Conservation (phyloP, 1,140 invertebrate species). For the Pseudomyrmex pallidus region DNA sequence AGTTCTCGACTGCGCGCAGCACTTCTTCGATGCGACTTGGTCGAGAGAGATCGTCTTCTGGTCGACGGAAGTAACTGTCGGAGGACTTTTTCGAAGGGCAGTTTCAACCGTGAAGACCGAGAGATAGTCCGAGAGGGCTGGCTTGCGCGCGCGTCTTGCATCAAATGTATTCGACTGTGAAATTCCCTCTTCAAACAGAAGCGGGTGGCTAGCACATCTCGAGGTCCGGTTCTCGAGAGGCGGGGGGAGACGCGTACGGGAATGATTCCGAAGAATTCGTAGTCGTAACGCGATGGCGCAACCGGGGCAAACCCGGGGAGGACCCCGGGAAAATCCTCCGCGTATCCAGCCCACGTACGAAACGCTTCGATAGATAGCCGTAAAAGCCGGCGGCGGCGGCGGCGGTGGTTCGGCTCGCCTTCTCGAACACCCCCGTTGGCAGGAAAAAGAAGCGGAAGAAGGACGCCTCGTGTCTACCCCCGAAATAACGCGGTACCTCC, state of each 20-base stretch:
- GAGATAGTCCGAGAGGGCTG: slow-evolving; percentile 69
- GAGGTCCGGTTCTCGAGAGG: slow-evolving; percentile 53
- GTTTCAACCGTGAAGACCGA: slow-evolving; percentile 18
- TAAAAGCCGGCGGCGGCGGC: slow-evolving; percentile 62
- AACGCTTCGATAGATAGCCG: slow-evolving; percentile 79
- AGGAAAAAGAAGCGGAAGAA: slow-evolving; percentile 4
- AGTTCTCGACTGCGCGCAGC: no score
- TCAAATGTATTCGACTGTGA: slow-evolving; percentile 83
- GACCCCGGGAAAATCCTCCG: slow-evolving; percentile 68
- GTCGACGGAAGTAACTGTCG: slow-evolving; percentile 14
- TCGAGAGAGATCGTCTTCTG: not conserved
- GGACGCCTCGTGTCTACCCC: slow-evolving; percentile 6
- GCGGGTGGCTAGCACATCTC: slow-evolving; percentile 79
- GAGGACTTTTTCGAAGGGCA: not conserved
- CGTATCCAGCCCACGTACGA: slow-evolving; percentile 80
- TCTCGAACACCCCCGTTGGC: slow-evolving; percentile 7
- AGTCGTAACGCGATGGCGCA: slow-evolving; percentile 46
- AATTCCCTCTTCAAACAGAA: slow-evolving; percentile 85
- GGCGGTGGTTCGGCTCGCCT: slow-evolving; percentile 21
- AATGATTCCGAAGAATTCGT: slow-evolving; percentile 60
- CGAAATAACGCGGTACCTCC: slow-evolving; percentile 48
- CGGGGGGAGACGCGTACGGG: not conserved
- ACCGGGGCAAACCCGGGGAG: slow-evolving; percentile 4
- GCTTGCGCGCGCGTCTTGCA: slow-evolving; percentile 78
- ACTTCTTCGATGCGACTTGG: not conserved